Evolutionary conservation across 2,113 vertebrate species (phyloP), one percentile per base, ranked within the genome.

Genomic region (Poecilia latipinna): DNA sequence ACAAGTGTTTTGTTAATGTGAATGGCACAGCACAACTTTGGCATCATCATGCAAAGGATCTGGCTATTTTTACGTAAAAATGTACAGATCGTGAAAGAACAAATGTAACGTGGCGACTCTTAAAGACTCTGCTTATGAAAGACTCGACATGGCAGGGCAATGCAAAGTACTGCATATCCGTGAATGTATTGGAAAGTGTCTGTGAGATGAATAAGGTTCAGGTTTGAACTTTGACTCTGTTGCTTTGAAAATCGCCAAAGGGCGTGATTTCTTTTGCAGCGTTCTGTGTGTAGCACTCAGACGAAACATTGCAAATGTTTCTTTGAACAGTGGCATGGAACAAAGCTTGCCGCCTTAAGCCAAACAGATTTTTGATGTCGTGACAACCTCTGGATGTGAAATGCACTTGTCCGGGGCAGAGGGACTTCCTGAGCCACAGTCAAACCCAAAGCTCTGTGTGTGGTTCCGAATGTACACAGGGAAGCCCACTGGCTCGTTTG

Each of bases 401-500:
- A 79, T 62, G n/a, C 61, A 65, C 42, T 80, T 77, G 74, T 57
- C 61, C 54, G 57, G 12, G 22, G 62, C 67, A 42, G 51, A 72
- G 71, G 75, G 22, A 76, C 22, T 67, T 42, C 31, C 64, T 75
- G 28, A 75, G 72, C 68, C 37, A 70, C 79, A 73, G 13, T 51
- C 28, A 72, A 73, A 83, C 70, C 51, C 68, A 82, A 82, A 37
- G 70, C 65, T 66, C 63, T 61, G 86, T 79, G 75, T 72, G 79
- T 68, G 72, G 67, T 61, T 86, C 29, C 37, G 19, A 51, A 44
- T 60, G 61, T 66, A 74, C 32, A 66, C 74, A 65, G 10, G 72
- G 33, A 13, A 54, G 13, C 64, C 68, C 75, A 37, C 65, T 48
- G 42, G 35, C 70, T 67, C 37, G 63, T 77, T 75, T 83, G 74